Evolutionary conservation across 2,888 invertebrate species (phyloP).

Genomic region (Prostheceraeus crozeri): DNA sequence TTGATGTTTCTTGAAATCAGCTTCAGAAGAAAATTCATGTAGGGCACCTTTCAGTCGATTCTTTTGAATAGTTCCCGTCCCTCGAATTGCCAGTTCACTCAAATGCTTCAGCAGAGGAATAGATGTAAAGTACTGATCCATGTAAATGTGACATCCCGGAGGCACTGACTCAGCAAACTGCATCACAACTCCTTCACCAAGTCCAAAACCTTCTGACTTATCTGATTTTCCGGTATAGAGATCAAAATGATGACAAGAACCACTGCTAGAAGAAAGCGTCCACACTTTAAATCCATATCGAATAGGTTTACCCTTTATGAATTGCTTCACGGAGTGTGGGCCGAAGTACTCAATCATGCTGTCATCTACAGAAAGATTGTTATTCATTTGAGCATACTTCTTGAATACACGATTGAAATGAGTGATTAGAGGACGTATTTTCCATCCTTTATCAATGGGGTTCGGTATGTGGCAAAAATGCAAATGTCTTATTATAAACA

Average conservation of each 20-base stretch:
- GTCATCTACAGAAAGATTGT: slow-evolving; percentile 18
- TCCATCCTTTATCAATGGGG: too few species aligned
- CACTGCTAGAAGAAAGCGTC: not conserved
- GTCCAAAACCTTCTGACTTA: not conserved
- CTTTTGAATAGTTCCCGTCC: slow-evolving; percentile 6
- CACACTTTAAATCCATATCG: slow-evolving; percentile 19
- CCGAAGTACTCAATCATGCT: slow-evolving; percentile 26
- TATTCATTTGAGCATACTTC: not conserved
- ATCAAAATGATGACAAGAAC: slow-evolving; percentile 7
- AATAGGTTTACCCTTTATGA: slow-evolving; percentile 1
- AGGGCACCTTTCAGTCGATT: slow-evolving; percentile 1
- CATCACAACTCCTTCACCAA: slow-evolving; percentile 2
- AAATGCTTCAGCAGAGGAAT: not conserved
- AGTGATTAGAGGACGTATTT: not conserved
- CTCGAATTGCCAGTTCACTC: not conserved
- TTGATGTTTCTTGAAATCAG: not conserved
- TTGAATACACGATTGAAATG: not conserved
- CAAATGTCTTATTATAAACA: too few species aligned
- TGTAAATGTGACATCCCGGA: slow-evolving; percentile 11
- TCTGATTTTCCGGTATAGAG: not conserved
- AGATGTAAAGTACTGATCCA: slow-evolving; percentile 14
- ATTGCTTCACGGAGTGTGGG: slow-evolving; percentile 1
- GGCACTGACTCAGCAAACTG: not conserved
- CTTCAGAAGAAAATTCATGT: not conserved
- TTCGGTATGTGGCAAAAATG: too few species aligned